Conservation (phyloP, 2,888 invertebrate species). For the Strigamia maritima region DNA sequence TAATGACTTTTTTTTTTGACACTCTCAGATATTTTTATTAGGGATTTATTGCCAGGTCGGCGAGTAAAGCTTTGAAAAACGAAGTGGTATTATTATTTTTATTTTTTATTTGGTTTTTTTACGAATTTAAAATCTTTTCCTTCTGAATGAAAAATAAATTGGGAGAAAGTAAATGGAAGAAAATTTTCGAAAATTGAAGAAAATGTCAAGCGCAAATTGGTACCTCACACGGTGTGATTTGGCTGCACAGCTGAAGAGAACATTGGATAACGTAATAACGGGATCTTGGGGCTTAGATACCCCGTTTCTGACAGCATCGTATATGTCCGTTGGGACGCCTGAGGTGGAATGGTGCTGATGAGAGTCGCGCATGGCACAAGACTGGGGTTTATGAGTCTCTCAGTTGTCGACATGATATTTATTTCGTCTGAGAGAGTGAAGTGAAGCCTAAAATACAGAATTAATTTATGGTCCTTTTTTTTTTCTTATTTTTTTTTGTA, state of each 20-base stretch:
- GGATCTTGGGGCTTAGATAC: constrained; percentile 12
- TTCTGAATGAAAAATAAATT: background rate
- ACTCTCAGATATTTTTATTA: background rate
- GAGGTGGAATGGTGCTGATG: background rate
- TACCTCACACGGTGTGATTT: constrained; percentile 21
- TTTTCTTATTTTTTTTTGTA: constrained; percentile 47
- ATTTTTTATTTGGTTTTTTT: background rate
- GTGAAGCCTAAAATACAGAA: background rate
- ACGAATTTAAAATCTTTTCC: background rate
- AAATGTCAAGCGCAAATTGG: constrained; percentile 10
- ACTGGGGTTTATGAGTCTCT: constrained; percentile 30
- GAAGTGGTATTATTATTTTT: background rate
- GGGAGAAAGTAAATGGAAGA: background rate
- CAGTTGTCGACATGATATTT: constrained; percentile 7
- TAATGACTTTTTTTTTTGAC: background rate
- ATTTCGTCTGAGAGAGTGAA: background rate
- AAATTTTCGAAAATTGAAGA: constrained; percentile 21
- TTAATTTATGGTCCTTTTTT: constrained; percentile 16
- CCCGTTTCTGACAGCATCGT: background rate
- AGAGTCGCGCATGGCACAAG: constrained; percentile 5
- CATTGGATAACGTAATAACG: constrained; percentile 30
- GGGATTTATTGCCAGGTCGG: background rate
- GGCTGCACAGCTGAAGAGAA: constrained; percentile 15
- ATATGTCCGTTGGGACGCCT: background rate
- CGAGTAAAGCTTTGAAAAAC: background rate